A percentile compares a stretch with the other conserved stretches of the same genome.
These are phyloP conservation scores for Patiria miniata DNA, from an alignment of 35 echinoderm and acorn worm genomes.

Conservation along the genomic window DNA sequence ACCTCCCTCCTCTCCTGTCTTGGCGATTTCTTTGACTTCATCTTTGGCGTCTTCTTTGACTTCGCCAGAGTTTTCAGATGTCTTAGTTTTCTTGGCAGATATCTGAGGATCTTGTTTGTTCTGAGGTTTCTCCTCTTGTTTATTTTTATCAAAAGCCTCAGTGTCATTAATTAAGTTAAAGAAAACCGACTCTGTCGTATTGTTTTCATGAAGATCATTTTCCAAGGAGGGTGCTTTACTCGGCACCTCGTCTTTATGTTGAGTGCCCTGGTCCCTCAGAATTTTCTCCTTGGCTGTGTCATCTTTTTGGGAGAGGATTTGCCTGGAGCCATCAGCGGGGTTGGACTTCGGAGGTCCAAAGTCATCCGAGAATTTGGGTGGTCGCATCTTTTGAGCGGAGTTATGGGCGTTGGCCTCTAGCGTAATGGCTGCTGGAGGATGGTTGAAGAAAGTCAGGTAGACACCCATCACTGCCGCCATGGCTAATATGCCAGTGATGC, in stretches of 20 bases:
- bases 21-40: background rate
- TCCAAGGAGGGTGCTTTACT: too few species aligned
- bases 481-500: slow-evolving; percentile 34
- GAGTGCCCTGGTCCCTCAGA: background rate
- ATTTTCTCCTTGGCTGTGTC: background rate
- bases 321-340: background rate
- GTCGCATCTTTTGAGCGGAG: background rate
- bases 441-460: slow-evolving; percentile 75
- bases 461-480: slow-evolving; percentile 42
- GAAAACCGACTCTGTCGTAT: background rate
- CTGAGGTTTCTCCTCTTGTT: background rate
- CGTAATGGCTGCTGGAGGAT: slow-evolving; percentile 45
- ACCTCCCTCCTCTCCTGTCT: background rate
- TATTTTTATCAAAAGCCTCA: background rate
- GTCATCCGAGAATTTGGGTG: background rate
- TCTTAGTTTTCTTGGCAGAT: background rate
- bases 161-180: background rate
- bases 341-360: slow-evolving; percentile 29
- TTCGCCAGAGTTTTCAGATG: background rate
- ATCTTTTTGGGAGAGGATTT: background rate
- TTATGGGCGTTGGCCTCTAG: slow-evolving; percentile 50
- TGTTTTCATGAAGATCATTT: background rate
- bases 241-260: background rate
- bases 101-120: background rate
- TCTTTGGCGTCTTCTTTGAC: background rate